Evolutionary conservation across 2,797 vertebrate species (phyloP), one percentile per base, ranked within the genome.

Genomic region (Chaenodraco wilsoni): DNA sequence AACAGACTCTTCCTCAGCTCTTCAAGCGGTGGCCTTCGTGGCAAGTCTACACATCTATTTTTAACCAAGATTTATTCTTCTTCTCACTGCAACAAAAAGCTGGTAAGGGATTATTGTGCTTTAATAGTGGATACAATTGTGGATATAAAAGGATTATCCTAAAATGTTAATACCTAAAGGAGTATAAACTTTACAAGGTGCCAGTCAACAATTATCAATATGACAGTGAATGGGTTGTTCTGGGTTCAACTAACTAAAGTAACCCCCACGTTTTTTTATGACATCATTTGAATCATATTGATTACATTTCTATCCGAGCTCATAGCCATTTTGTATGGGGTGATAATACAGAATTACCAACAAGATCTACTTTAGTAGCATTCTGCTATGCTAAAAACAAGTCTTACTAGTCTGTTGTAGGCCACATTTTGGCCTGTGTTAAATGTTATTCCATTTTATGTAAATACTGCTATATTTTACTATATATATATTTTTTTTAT

Each of bases 21-120:
- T 63, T 55, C 23, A 45, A 21, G 69, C 57, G n/a, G 15, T 58
- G 69, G 78, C 76, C 71, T 82, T 79, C 33, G 21, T 62, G 45
- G 45, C 63, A 56, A 58, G 57, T 69, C 59, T 17, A 46, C 44
- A 63, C 19, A 33, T 72, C 56, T 69, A 72, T 81, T 84, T 83
- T 66, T 75, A 76, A 73, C 49, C 21, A 50, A 70, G 43, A 69
- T 23, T 17, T 23, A 65, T 31, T 17, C 44, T 15, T 62, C 33
- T 76, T 41, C 37, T 83, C 46, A 50, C 62, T 62, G 16, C 41
- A 64, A 54, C 45, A 54, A 33, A 13, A 31, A 68, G 37, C 19
- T 48, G 59, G 46, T 17, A 7, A 46, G 45, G 33, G 33, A 37
- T 4, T 4, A 3, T 19, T 12, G 23, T 31, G 31, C 16, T 60